Base-by-base conservation (phyloP, 1,140 invertebrate genomes). In the Patella vulgata region DNA sequence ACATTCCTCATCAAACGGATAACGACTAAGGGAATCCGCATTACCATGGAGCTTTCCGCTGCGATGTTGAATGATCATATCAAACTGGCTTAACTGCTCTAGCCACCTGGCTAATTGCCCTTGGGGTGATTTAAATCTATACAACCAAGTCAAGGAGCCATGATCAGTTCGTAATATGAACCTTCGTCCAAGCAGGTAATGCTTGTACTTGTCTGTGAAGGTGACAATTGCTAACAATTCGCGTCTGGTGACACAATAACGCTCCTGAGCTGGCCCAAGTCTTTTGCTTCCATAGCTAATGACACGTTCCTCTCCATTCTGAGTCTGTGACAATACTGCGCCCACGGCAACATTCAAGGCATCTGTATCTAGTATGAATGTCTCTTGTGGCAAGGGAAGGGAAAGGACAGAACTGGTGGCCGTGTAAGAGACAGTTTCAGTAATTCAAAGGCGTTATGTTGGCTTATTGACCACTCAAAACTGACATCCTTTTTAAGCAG, bases 41-140 rank as follows among this genome's bases (percentile, higher is more conserved):
- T 59, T 59, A 23, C 21, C 40, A 27, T 59, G 56, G 3, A 47
- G 28, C 9, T 14, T 51, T 3, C 59, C 48, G 1, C 48, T 8
- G 43, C 50, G 28, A 53, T 60, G 59, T 31, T 53, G 36, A 8
- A 62, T 48, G 9, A 54, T n/a, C 17, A 62, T 39, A 4, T 62
- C 51, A 48, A 39, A 60, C 19, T 33, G 14, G 46, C 19, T 33
- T 46, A 53, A 25, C 12, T 42, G 17, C 23, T 53, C 39, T 2
- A 59, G 52, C 75, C 71, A 77, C 30, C 75, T 40, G 1, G 68
- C 63, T 40, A 78, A 30, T 36, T 66, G 63, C 14, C 46, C 59
- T 27, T 51, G 40, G 2, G 69, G 55, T 43, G 48, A 43, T 25
- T 52, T 56, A 30, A 50, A 51, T 4, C 39, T 23, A 31, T 52